These are phyloP conservation scores for Nipponacmea schrenckii DNA, from an alignment of 2,888 invertebrate species.

Conservation along the genomic window DNA sequence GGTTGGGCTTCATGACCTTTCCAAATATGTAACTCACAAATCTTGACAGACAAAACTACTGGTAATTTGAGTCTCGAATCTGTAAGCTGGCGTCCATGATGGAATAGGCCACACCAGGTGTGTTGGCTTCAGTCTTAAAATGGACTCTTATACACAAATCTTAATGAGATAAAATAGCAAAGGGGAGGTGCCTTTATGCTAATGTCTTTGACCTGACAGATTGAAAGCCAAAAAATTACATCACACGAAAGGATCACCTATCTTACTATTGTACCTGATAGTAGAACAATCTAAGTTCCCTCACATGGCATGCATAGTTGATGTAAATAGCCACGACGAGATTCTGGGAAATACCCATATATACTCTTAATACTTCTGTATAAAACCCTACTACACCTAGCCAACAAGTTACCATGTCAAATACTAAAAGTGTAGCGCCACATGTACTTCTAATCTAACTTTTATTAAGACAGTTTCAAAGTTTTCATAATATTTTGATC, in stretches of 20 bases:
- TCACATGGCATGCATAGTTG: constrained; percentile 16
- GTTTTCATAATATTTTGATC: too few relatives aligned
- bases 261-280: constrained; percentile 3
- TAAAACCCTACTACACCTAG: constrained; percentile 35
- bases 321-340: constrained; percentile 10
- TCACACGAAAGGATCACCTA: constrained; percentile 5
- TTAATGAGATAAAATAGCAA: background rate
- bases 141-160: constrained; percentile 1
- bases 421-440: background rate
- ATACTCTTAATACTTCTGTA: constrained; percentile 35
- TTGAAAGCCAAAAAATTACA: constrained; percentile 7
- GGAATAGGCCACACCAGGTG: background rate
- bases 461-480: too few relatives aligned
- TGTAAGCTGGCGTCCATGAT: background rate
- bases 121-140: background rate
- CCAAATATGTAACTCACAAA: background rate
- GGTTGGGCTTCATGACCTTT: constrained; percentile 2
- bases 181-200: constrained; percentile 3
- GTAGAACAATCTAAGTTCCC: constrained; percentile 18
- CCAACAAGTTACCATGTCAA: constrained; percentile 20
- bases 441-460: background rate
- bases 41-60: constrained; percentile 5
- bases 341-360: constrained; percentile 32
- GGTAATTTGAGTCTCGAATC: constrained; percentile 3
- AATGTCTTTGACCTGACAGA: constrained; percentile 4